Conservation (phyloP, 2,113 vertebrate species). For the Perccottus glenii region DNA sequence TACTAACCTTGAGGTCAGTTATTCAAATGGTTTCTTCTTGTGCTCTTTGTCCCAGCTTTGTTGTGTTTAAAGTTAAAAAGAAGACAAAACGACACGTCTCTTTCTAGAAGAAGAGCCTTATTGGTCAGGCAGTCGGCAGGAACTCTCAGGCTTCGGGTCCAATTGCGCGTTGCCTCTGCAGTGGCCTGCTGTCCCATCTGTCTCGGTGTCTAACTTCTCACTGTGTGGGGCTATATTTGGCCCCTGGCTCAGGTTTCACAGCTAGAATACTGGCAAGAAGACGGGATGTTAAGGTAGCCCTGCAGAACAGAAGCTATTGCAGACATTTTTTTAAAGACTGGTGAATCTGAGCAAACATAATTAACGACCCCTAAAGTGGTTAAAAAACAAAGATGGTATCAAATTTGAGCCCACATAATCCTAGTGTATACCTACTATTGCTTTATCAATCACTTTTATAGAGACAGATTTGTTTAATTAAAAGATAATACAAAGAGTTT, state of each 20-base stretch:
- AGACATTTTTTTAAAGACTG: constrained; percentile 33
- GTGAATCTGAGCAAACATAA: constrained; percentile 40
- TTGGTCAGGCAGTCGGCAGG: constrained; percentile 53
- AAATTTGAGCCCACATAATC: background rate
- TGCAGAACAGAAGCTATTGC: constrained; percentile 49
- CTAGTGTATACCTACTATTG: background rate
- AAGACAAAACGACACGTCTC: constrained; percentile 47
- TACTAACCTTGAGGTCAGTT: constrained; percentile 59
- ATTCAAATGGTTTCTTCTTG: constrained; percentile 41
- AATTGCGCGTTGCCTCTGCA: constrained; percentile 76
- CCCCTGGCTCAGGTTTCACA: constrained; percentile 92
- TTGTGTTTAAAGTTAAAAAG: constrained; percentile 36
- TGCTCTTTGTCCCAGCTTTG: constrained; percentile 61
- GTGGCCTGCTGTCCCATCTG: constrained; percentile 87
- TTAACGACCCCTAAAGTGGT: background rate
- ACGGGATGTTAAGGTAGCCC: constrained; percentile 60
- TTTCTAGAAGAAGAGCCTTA: constrained; percentile 62
- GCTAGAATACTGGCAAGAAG: constrained; percentile 81
- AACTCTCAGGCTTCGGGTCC: constrained; percentile 65
- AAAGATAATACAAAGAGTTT: background rate
- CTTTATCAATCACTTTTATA: background rate
- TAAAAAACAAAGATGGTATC: background rate
- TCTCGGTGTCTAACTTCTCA: constrained; percentile 81
- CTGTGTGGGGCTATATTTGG: constrained; percentile 93
- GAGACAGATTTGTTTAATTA: constrained; percentile 7